These are phyloP conservation scores for Emydura subglobosa DNA, from an alignment of 2,113 vertebrate species.

Conservation along the genomic window DNA sequence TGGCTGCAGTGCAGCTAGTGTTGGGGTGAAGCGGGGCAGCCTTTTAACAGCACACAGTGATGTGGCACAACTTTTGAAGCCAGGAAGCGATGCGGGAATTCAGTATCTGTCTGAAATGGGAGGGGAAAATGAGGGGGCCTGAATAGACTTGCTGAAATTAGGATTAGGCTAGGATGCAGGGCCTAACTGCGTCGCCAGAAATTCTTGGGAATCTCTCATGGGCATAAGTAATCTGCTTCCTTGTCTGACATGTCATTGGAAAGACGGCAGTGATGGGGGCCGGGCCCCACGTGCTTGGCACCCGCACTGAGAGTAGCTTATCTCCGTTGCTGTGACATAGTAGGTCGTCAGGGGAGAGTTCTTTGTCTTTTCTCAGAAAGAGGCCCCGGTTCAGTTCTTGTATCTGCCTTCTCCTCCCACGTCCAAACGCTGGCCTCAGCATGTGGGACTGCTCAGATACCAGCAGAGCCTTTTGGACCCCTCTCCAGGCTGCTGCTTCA, in stretches of 20 bases:
- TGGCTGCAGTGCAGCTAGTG: not conserved
- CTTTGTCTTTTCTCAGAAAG: not conserved
- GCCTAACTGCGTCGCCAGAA: not conserved
- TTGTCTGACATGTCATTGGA: not conserved
- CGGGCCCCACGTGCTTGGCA: not conserved
- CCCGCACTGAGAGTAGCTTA: constrained; percentile 26
- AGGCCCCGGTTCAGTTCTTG: rapidly evolving
- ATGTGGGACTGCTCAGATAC: not conserved
- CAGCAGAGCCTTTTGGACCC: not conserved
- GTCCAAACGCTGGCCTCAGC: rapidly evolving
- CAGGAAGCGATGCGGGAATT: not conserved
- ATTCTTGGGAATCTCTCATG: not conserved
- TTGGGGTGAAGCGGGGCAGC: not conserved
- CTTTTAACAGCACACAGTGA: not conserved
- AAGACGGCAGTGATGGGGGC: not conserved
- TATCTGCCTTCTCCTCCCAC: not conserved
- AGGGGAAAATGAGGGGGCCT: not conserved
- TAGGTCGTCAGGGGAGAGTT: not conserved
- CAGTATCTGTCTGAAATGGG: not conserved
- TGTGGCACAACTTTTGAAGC: not conserved
- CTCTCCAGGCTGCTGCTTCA: not conserved
- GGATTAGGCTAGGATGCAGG: not conserved
- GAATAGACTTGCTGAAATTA: not conserved
- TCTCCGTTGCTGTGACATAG: constrained; percentile 3
- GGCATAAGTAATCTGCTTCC: not conserved